phyloP scores from a whole-genome alignment of 1,140 invertebrate genomes.

The Diuraphis noxia region DNA sequence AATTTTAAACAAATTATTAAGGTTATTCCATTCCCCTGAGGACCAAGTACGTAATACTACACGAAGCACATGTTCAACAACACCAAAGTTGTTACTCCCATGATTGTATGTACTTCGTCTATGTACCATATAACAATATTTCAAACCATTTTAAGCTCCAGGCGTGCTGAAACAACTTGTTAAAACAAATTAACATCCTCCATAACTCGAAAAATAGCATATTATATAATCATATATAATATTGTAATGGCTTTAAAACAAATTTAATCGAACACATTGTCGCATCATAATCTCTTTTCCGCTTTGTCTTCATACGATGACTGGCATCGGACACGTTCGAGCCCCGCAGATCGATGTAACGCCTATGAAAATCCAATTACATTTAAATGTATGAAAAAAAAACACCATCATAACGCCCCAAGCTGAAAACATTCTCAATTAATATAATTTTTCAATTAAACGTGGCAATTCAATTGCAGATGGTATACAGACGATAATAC shows the following conservation, averaged over 20 bases:
- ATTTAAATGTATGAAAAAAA: constrained; percentile 21
- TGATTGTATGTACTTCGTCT: constrained; percentile 14
- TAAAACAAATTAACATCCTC: constrained; percentile 32
- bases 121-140: neutral
- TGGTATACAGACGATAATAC: constrained; percentile 40
- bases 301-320: neutral
- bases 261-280: constrained; percentile 23
- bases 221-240: neutral
- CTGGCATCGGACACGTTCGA: neutral
- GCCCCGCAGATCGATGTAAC: neutral
- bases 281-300: neutral
- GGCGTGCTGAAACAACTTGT: constrained; percentile 22
- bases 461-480: constrained; percentile 45
- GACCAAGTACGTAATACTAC: constrained; percentile 9
- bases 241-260: constrained; percentile 12
- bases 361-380: constrained; percentile 42
- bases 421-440: constrained; percentile 39
- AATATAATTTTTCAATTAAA: constrained; percentile 54
- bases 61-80: constrained; percentile 39
- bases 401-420: neutral
- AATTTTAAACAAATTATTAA: constrained; percentile 19
- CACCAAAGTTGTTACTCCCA: constrained; percentile 19
- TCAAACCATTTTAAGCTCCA: constrained; percentile 17
- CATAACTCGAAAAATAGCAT: neutral
- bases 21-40: constrained; percentile 3